Evolutionary conservation across 1,140 invertebrate genomes (phyloP), one percentile per base, ranked within the genome.

Genomic region (Idris sp.): DNA sequence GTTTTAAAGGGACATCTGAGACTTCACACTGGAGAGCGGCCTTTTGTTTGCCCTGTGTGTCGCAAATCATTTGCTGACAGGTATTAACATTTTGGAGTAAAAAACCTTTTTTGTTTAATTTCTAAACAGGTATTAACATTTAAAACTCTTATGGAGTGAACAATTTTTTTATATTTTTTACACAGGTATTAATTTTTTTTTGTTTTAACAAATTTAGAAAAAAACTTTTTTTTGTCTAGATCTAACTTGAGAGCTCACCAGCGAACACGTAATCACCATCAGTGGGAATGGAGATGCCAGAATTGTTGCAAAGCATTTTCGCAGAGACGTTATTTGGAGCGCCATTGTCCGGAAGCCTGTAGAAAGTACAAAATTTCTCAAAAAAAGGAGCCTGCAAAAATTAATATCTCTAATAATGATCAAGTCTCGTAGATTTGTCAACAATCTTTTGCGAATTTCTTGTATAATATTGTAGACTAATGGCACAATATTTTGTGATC

Each of bases 41-140:
- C 92, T 0, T 92, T 92, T 61, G 87, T 89, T 4, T 93, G 92
- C 68, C 91, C 91, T 0, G 87, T 91, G n/a, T 93, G 92, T 74
- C 87, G 90, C 1, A 92, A 92, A 77, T 90, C 91, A 0, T 94
- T 94, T 80, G 92, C 93, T 19, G 93, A 94, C 84, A 89, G 93
- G 90, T 64, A 51, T n/a, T n/a, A n/a, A n/a, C n/a, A n/a, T n/a
- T n/a, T n/a, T n/a, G n/a, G n/a, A n/a, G n/a, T n/a, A n/a, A n/a
- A n/a, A n/a, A n/a, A n/a, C n/a, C n/a, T n/a, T n/a, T n/a, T n/a
- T n/a, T n/a, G n/a, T n/a, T n/a, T n/a, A n/a, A n/a, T n/a, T n/a
- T n/a, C n/a, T n/a, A n/a, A n/a, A n/a, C n/a, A n/a, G n/a, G n/a
- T n/a, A n/a, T n/a, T n/a, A n/a, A n/a, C n/a, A n/a, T n/a, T n/a